Evolutionary conservation across 2,113 vertebrate genomes (phyloP).

Genomic region (Apodemus speciosus): DNA sequence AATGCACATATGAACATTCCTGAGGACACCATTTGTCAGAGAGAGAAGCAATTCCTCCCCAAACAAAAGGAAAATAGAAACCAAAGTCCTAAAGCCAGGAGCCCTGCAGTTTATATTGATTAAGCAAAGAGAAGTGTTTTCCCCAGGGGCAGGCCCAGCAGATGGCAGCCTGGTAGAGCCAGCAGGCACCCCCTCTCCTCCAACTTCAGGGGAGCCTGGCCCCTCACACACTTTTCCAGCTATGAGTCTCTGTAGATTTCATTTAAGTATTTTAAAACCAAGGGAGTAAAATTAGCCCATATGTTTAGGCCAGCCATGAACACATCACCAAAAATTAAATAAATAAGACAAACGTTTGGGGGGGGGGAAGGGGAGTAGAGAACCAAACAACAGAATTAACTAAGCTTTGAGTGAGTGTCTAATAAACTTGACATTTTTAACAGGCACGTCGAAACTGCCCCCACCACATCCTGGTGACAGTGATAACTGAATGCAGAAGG

Average conservation of each 20-base stretch:
- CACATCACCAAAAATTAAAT: conserved; percentile 48
- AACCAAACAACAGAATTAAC: conserved; percentile 74
- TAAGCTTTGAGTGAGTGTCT: conserved; percentile 66
- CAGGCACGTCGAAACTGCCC: conserved; percentile 66
- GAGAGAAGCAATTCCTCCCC: background rate
- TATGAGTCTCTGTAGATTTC: conserved; percentile 46
- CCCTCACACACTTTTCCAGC: background rate
- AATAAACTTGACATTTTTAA: conserved; percentile 78
- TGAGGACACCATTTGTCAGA: background rate
- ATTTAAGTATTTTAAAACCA: conserved; percentile 64
- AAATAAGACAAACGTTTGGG: conserved; percentile 14
- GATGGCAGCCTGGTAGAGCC: background rate
- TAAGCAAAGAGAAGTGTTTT: background rate
- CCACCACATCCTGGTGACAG: conserved; percentile 59
- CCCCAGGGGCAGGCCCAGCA: background rate
- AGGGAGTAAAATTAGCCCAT: conserved; percentile 45
- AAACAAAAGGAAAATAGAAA: conserved; percentile 42
- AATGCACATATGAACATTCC: conserved; percentile 4
- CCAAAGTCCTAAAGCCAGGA: conserved; percentile 28
- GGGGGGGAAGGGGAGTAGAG: background rate
- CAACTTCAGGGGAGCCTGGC: background rate
- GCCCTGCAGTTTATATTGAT: background rate
- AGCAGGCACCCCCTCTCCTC: background rate
- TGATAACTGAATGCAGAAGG: conserved; percentile 69
- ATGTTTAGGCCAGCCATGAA: conserved; percentile 59